Conservation (phyloP, 2,888 invertebrate genomes). For the Tuta absoluta region DNA sequence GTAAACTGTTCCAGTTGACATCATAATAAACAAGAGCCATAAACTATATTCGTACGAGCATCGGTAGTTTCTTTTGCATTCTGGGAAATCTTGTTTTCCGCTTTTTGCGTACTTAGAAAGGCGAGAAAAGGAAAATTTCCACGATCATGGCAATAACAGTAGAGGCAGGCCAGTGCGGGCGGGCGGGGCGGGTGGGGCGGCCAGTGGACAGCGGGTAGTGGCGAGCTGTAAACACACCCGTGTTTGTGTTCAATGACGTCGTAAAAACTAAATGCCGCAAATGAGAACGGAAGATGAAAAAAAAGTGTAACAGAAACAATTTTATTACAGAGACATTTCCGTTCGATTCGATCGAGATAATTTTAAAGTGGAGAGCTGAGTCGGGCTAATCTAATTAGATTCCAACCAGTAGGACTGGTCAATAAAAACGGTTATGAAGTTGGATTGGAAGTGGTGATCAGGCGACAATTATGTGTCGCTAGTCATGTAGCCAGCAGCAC, state of each 20-base stretch:
- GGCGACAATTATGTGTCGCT: constrained; percentile 55
- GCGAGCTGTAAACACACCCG: constrained; percentile 22
- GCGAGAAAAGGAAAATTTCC: constrained; percentile 18
- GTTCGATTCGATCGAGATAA: constrained; percentile 59
- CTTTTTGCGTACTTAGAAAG: constrained; percentile 14
- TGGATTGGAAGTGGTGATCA: constrained; percentile 45
- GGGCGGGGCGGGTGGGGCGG: neutral
- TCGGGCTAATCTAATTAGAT: constrained; percentile 65
- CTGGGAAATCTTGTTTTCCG: constrained; percentile 2
- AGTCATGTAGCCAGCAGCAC: constrained; percentile 41
- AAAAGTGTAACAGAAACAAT: constrained; percentile 61
- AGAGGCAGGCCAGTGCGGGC: neutral
- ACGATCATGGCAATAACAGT: neutral
- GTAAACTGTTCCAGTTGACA: constrained; percentile 13
- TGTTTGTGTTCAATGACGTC: constrained; percentile 51
- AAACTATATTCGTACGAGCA: constrained; percentile 8
- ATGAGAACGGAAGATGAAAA: constrained; percentile 62
- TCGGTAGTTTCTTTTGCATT: constrained; percentile 10
- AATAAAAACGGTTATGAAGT: constrained; percentile 62
- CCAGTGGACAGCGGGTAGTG: neutral
- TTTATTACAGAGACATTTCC: constrained; percentile 69
- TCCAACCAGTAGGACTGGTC: constrained; percentile 54
- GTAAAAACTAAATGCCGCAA: constrained; percentile 52
- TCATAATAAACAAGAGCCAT: constrained; percentile 11
- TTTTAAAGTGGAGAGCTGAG: constrained; percentile 57